Evolutionary conservation across 2,113 vertebrate genomes (phyloP).

Genomic region (Grammomys surdaster): DNA sequence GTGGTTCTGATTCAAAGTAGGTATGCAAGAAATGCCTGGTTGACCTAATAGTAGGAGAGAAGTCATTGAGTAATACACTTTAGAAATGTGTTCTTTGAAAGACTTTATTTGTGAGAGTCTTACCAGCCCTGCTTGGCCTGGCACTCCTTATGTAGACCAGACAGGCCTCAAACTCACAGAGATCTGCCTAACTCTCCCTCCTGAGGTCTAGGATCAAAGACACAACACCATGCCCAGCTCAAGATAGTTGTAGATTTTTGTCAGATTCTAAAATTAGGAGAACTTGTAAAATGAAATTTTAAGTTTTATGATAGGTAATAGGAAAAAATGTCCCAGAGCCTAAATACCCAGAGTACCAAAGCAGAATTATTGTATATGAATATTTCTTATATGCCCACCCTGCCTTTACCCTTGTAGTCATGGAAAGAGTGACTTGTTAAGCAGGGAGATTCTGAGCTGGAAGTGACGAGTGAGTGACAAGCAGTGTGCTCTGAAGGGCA

Average conservation of each 20-base stretch:
- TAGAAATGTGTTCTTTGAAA: neutral
- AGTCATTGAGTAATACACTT: neutral
- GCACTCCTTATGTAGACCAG: neutral
- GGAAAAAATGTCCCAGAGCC: neutral
- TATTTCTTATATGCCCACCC: too few species aligned
- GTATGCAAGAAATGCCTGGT: neutral
- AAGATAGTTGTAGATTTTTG: neutral
- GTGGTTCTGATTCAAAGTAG: neutral
- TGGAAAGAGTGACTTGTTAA: neutral
- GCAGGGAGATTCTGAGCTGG: rapidly evolving
- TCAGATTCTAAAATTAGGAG: neutral
- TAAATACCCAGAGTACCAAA: neutral
- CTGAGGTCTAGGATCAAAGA: neutral
- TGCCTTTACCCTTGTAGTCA: too few species aligned
- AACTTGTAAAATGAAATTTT: neutral
- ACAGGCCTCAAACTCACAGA: neutral
- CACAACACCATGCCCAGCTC: neutral
- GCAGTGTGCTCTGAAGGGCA: rapidly evolving
- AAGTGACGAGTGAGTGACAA: rapidly evolving
- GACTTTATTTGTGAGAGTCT: neutral
- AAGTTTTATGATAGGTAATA: neutral
- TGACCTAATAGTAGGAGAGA: neutral
- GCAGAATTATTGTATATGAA: neutral
- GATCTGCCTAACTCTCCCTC: neutral
- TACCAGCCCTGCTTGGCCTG: neutral